These are phyloP conservation scores for Spilosoma lubricipeda DNA, from an alignment of 2,888 invertebrate genomes.

Conservation along the genomic window DNA sequence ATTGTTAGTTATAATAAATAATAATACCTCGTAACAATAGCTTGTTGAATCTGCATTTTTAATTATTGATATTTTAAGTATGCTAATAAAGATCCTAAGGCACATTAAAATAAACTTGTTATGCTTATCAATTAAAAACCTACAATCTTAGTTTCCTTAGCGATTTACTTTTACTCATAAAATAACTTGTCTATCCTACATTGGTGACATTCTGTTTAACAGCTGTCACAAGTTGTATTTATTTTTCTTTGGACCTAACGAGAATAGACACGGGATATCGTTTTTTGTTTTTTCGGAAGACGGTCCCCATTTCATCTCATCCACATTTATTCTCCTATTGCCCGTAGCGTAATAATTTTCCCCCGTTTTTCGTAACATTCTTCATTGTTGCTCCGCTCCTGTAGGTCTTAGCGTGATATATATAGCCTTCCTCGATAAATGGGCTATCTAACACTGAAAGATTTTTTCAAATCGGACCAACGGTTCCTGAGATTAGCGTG, in stretches of 20 bases:
- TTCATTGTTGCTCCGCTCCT: too few species aligned
- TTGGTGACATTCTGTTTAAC: background rate
- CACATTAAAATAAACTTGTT: background rate
- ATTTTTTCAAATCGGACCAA: too few species aligned
- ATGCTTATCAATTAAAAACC: background rate
- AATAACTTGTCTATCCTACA: background rate
- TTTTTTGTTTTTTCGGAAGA: too few species aligned
- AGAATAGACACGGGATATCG: too few species aligned
- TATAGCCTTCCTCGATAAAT: too few species aligned
- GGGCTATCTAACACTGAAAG: too few species aligned
- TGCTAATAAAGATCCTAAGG: background rate
- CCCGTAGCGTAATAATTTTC: too few species aligned
- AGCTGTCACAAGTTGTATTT: background rate
- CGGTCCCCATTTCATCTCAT: too few species aligned
- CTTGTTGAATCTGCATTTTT: slow-evolving; percentile 18
- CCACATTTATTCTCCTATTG: too few species aligned
- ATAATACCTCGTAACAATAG: slow-evolving; percentile 15
- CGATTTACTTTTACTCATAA: background rate
- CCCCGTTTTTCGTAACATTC: too few species aligned
- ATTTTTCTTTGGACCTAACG: background rate
- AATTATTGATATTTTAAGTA: background rate
- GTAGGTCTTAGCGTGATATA: too few species aligned
- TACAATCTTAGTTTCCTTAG: background rate
- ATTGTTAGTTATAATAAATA: background rate
- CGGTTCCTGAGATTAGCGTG: too few species aligned